Evolutionary conservation across 2,113 vertebrate genomes (phyloP).

Genomic region (Gopherus flavomarginatus): DNA sequence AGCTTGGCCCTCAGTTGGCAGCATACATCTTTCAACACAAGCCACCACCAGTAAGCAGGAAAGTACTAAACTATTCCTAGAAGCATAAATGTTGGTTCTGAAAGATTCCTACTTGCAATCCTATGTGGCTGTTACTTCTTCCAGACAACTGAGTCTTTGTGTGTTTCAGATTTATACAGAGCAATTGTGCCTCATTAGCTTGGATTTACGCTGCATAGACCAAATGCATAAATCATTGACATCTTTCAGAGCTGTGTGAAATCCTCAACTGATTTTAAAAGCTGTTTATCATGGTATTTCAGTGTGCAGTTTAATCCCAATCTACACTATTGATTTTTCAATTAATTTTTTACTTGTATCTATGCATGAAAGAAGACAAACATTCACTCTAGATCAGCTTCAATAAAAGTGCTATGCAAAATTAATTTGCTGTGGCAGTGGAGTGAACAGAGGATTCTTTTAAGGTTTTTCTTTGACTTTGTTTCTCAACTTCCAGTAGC

Average conservation of each 20-base stretch:
- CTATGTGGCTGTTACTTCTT: constrained; percentile 15
- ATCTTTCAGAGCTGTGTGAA: constrained; percentile 51
- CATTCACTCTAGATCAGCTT: constrained; percentile 32
- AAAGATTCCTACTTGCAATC: constrained; percentile 22
- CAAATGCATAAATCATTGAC: constrained; percentile 75
- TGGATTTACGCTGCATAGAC: constrained; percentile 61
- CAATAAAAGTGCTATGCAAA: constrained; percentile 21
- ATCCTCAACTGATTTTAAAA: constrained; percentile 69
- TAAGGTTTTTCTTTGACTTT: constrained; percentile 44
- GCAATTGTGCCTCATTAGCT: constrained; percentile 75
- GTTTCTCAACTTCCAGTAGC: constrained; percentile 31
- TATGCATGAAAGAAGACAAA: constrained; percentile 40
- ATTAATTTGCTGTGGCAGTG: constrained; percentile 54
- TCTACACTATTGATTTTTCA: constrained; percentile 58
- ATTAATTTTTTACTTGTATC: constrained; percentile 64
- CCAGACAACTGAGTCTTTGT: constrained; percentile 34
- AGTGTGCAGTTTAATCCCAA: constrained; percentile 69
- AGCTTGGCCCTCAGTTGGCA: neutral
- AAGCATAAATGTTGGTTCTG: neutral
- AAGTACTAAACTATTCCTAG: neutral
- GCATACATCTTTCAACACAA: neutral
- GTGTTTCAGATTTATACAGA: constrained; percentile 55
- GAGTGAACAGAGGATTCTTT: constrained; percentile 22
- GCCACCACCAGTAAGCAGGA: neutral
- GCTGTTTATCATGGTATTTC: constrained; percentile 64